Conservation (phyloP, 64 coral and sea anemone species). For the Stylophora pistillata region DNA sequence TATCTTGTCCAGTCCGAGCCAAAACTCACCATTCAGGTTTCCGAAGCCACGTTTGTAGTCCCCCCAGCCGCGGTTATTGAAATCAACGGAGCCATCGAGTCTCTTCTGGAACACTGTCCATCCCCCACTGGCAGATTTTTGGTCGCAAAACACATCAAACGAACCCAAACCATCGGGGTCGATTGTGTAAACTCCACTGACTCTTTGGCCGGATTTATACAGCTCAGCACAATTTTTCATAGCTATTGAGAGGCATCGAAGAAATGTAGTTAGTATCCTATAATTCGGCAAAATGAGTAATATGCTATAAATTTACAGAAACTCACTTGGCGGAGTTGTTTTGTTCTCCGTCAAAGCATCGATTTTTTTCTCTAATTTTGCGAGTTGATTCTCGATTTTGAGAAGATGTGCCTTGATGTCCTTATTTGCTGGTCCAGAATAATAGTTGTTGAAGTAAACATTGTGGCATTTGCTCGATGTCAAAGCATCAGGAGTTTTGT, state of each 20-base stretch:
- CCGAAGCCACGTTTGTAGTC: slow-evolving; percentile 56
- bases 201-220: slow-evolving; percentile 10
- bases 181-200: slow-evolving; percentile 42
- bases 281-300: no score
- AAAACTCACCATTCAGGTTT: slow-evolving; percentile 29
- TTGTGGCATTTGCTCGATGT: not conserved
- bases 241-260: not conserved
- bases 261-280: not conserved
- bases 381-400: not conserved
- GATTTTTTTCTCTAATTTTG: not conserved
- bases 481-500: not conserved
- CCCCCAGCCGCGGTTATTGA: slow-evolving; percentile 6
- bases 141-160: slow-evolving; percentile 51
- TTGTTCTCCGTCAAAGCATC: slow-evolving; percentile 2
- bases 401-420: slow-evolving; percentile 12
- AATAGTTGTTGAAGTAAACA: slow-evolving; percentile 22
- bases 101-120: slow-evolving; percentile 60
- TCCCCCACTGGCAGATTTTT: slow-evolving; percentile 4
- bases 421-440: not conserved
- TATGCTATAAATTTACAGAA: no score
- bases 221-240: slow-evolving; percentile 13
- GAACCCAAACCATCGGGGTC: slow-evolving; percentile 47
- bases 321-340: not conserved
- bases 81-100: slow-evolving; percentile 49
- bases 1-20: slow-evolving; percentile 52